Evolutionary conservation across 1,140 invertebrate genomes (phyloP), one percentile per base, ranked within the genome.

Genomic region (Nebria ingens): DNA sequence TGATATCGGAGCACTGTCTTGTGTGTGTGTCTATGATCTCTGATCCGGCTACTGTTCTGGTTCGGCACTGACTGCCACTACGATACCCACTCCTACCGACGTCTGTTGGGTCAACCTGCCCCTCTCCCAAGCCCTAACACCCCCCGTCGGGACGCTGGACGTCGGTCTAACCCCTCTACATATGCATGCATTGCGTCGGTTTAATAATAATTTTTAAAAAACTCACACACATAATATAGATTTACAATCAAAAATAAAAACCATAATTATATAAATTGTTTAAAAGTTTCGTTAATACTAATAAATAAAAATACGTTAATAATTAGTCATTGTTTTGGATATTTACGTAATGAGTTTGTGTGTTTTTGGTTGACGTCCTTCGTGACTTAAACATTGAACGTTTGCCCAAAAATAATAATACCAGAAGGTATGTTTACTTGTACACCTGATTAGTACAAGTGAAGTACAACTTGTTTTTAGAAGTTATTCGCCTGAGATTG

Each of bases 21-120:
- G 12, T 53, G 4, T 53, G 52, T 17, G 34, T 22, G 22, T 17
- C 52, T 53, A 25, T 53, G 21, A 17, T 53, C 9, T 51, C 21
- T 51, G 40, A 45, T 29, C 22, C n/a, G 52, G 52, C 52, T 53
- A 53, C 52, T 53, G 21, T 53, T 17, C 21, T 22, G 52, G 22
- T 53, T n/a, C 52, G 52, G 52, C 52, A 53, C 52, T 53, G 52
- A 53, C 52, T 53, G 52, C 52, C 6, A 25, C n/a, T 17, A 9
- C 13, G 40, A 17, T 9, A 45, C 3, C 40, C 9, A 15, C 25
- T 4, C 25, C 21, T 25, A 6, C 15, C 23, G 17, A 25, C 22
- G 22, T 13, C 25, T 21, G 22, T 23, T 23, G n/a, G 22, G 25
- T 12, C 19, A 15, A 12, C 52, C 23, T 13, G 22, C 19, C 11